These are phyloP conservation scores for Sarcoramphus papa DNA, from an alignment of 2,797 vertebrate genomes.

Conservation along the genomic window DNA sequence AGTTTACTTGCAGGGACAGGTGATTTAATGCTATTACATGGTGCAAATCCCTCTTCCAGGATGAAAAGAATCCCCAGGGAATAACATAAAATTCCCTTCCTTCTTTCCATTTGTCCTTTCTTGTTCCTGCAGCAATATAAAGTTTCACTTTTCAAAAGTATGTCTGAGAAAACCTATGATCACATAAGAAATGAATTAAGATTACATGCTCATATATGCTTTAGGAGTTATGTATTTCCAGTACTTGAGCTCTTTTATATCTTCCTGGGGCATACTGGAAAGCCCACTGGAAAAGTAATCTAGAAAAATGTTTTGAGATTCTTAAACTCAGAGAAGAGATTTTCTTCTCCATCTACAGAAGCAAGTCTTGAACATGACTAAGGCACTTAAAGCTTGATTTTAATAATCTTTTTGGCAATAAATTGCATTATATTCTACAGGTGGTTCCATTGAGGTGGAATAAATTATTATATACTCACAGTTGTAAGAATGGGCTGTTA, in stretches of 20 bases:
- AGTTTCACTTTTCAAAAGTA: neutral
- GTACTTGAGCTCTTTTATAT: neutral
- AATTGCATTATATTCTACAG: neutral
- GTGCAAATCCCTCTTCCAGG: slow-evolving; percentile 8
- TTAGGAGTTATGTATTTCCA: neutral
- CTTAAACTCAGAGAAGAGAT: neutral
- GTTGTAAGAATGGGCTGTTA: neutral
- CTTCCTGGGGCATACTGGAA: neutral
- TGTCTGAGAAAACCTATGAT: neutral
- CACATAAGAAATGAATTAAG: neutral
- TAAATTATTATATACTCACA: neutral
- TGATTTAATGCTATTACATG: neutral
- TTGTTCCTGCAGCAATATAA: neutral
- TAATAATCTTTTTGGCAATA: neutral
- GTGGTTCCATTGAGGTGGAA: neutral
- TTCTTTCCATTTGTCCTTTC: neutral
- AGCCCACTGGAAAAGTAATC: neutral
- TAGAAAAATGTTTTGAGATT: neutral
- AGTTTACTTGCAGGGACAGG: neutral
- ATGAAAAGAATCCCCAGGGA: neutral
- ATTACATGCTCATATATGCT: neutral
- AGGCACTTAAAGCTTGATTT: neutral
- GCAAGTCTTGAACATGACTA: neutral
- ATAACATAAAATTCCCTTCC: neutral
- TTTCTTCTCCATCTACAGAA: neutral